Base-by-base conservation (phyloP, 2,113 vertebrate species). In the Eudyptes chrysolophus region DNA sequence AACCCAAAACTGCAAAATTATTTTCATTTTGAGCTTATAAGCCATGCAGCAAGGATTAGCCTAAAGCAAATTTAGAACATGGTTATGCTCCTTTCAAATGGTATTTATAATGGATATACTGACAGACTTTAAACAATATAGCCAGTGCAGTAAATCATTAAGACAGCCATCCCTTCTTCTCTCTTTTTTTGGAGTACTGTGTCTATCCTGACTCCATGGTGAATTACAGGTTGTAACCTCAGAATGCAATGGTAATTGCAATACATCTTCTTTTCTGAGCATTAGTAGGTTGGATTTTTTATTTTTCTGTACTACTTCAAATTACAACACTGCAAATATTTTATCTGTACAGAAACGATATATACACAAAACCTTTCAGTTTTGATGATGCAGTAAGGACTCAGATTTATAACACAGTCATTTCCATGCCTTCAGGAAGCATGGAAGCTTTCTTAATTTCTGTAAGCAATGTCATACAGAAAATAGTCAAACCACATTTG, bases 401-500 rank as follows among this genome's bases (percentile, higher is more conserved):
- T 89, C 72, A 61, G 70, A 87, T 66, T 87, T 65, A 83, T 95
- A 98, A 89, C 49, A 68, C 38, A 60, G 90, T 38, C 86, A 95
- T 86, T 97, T 92, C 80, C 69, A 79, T 66, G 27, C 64, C 57
- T 96, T 94, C 82, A 79, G 87, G 71, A 88, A 97, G 82, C 51
- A 93, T 6, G 66, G 24, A 38, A 90, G 42, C 82, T 94, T 96
- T 65, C 89, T 90, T 96, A 95, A 95, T 95, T 97, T 97, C 92
- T 93, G 48, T 77, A 96, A 94, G 46, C 38, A 90, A 79, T 92
- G 79, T 97, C 97, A 97, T 36, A 94, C 1, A 94, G 64, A 98
- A 98, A 96, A 95, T 26, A 93, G 81, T 68, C 78, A 90, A 92
- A 68, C 52, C 88, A 96, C 60, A 96, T 70, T 76, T 60, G 30